Evolutionary conservation across 2,888 invertebrate genomes (phyloP).

Genomic region (Sphecodes monilicornis): DNA sequence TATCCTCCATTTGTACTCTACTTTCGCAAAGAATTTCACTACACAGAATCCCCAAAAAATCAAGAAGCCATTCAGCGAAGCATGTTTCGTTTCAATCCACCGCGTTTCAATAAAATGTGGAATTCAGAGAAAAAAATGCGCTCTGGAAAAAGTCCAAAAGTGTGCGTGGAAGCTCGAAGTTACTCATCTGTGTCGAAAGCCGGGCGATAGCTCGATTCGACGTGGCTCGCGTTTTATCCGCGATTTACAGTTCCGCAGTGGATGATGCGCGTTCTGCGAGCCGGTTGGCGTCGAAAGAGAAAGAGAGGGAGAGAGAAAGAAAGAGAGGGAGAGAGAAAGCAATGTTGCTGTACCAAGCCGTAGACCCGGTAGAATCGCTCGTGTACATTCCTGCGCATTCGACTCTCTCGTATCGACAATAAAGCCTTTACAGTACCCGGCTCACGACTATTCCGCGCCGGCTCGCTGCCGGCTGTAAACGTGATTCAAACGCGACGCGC

Average conservation of each 20-base stretch:
- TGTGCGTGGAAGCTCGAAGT: not conserved
- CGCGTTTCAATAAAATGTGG: no score
- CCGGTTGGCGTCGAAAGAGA: not conserved
- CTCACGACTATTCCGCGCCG: not conserved
- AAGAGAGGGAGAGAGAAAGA: not conserved
- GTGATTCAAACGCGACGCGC: constrained; percentile 3
- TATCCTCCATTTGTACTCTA: no score
- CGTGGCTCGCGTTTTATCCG: constrained; percentile 7
- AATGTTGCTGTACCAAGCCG: not conserved
- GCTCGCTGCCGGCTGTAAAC: constrained; percentile 23
- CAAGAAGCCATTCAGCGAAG: no score
- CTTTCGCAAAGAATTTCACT: no score
- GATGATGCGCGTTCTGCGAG: not conserved
- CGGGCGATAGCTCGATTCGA: not conserved
- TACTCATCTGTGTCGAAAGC: not conserved
- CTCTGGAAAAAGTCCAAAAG: no score
- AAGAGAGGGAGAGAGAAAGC: not conserved
- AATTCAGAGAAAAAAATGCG: no score
- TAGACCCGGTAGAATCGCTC: not conserved
- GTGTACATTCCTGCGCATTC: constrained; percentile 10
- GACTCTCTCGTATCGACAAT: constrained; percentile 19
- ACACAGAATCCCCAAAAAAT: no score
- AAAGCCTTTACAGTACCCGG: constrained; percentile 43
- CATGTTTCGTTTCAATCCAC: no score
- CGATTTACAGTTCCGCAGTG: not conserved